phyloP scores from a whole-genome alignment of 2,797 vertebrate species.

The Trachops cirrhosus region DNA sequence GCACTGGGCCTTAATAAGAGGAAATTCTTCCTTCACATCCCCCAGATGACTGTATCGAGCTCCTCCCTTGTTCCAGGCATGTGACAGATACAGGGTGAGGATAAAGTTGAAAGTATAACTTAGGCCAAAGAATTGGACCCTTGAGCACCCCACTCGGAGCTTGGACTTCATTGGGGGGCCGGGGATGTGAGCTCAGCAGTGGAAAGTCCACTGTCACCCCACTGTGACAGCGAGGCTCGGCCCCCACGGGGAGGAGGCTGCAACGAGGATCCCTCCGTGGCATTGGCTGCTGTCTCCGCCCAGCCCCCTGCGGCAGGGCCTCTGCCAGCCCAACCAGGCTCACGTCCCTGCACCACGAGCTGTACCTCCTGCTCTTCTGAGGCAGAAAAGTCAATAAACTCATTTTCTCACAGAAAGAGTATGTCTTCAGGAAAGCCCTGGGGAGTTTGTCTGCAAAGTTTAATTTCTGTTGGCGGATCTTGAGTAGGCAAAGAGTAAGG shows the following conservation, averaged over 20 bases:
- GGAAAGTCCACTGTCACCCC: background rate
- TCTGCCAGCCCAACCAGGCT: background rate
- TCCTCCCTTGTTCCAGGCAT: background rate
- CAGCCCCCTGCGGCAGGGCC: background rate
- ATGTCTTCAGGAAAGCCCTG: background rate
- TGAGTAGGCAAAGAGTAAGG: conserved; percentile 4
- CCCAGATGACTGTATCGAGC: background rate
- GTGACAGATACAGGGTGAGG: background rate
- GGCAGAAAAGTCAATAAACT: conserved; percentile 38
- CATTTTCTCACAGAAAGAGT: conserved; percentile 45
- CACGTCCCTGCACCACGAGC: background rate
- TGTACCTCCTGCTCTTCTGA: background rate
- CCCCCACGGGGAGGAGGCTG: background rate
- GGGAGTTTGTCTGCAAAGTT: background rate
- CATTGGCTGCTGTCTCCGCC: background rate
- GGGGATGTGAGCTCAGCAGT: background rate
- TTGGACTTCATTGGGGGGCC: background rate
- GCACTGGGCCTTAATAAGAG: background rate
- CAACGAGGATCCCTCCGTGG: fast-evolving
- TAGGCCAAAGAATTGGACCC: background rate
- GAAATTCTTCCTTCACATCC: background rate
- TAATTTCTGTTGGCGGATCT: conserved; percentile 44
- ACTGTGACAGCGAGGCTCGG: background rate
- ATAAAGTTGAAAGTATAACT: background rate
- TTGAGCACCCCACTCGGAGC: background rate